Evolutionary conservation across 2,797 vertebrate species (phyloP).

Genomic region (Enteromius mattozi): DNA sequence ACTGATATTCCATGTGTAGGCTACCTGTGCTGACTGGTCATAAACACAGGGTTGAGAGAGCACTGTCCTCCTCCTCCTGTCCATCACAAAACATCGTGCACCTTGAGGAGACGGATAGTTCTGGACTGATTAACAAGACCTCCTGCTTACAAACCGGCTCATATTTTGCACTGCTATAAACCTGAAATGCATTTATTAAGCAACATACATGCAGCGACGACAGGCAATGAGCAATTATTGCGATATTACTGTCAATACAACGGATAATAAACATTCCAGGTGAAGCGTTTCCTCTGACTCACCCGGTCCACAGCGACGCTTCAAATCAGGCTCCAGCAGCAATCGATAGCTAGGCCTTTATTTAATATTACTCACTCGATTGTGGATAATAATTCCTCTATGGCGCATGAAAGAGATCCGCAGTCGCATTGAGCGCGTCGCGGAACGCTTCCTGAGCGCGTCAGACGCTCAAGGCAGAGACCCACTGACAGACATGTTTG

Average conservation of each 20-base stretch:
- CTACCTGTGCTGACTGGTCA: slow-evolving; percentile 45
- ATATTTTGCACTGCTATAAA: not conserved
- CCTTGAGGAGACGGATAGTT: slow-evolving; percentile 35
- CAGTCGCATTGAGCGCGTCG: slow-evolving; percentile 10
- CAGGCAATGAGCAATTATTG: not conserved
- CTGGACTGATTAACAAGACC: not conserved
- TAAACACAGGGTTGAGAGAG: slow-evolving; percentile 15
- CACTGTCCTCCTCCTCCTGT: slow-evolving; percentile 40
- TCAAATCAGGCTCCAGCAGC: slow-evolving; percentile 70
- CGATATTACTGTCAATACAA: not conserved
- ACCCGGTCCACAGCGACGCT: slow-evolving; percentile 71
- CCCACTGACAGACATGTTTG: slow-evolving; percentile 53
- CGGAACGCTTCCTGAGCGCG: slow-evolving; percentile 56
- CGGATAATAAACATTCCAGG: not conserved
- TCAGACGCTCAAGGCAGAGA: slow-evolving; percentile 50
- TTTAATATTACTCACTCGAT: slow-evolving; percentile 44
- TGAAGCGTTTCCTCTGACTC: slow-evolving; percentile 10
- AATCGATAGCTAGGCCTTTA: slow-evolving; percentile 54
- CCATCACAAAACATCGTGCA: slow-evolving; percentile 44
- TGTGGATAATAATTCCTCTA: slow-evolving; percentile 21
- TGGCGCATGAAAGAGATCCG: not conserved
- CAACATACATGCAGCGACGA: not conserved
- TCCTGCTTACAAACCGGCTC: not conserved
- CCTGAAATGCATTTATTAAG: not conserved
- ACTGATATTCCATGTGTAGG: not conserved